Evolutionary conservation across 2,888 invertebrate genomes (phyloP).

Genomic region (Dolomedes plantarius): DNA sequence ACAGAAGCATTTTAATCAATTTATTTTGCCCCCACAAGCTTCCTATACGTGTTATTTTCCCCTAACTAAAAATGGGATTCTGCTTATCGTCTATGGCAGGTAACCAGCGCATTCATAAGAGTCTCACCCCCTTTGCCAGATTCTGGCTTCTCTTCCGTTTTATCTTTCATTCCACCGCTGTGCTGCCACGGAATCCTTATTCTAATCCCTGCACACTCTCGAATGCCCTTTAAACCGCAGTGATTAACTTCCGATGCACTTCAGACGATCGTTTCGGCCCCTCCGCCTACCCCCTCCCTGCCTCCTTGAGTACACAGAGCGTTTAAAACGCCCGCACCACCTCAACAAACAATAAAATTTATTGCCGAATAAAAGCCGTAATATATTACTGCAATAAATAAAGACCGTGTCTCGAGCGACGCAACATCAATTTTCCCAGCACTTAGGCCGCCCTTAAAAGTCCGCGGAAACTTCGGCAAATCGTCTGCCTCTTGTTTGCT

Average conservation of each 20-base stretch:
- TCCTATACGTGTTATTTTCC: too few species aligned
- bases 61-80: too few species aligned
- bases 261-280: conserved; percentile 3
- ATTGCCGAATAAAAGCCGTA: conserved; percentile 67
- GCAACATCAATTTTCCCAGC: conserved; percentile 61
- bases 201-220: neutral
- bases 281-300: neutral
- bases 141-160: too few species aligned
- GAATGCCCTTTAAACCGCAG: conserved; percentile 7
- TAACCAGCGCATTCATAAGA: too few species aligned
- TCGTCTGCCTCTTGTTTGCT: conserved; percentile 57
- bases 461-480: conserved; percentile 31
- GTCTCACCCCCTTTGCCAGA: too few species aligned
- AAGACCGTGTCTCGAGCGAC: conserved; percentile 52
- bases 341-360: conserved; percentile 70
- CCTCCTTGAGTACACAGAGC: conserved; percentile 29
- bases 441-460: conserved; percentile 40
- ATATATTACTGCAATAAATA: conserved; percentile 70
- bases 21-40: too few species aligned
- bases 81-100: too few species aligned
- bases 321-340: conserved; percentile 47
- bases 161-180: too few species aligned
- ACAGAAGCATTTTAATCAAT: too few species aligned
- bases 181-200: neutral
- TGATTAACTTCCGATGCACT: conserved; percentile 41